Evolutionary conservation across 2,113 vertebrate species (phyloP).

Genomic region (Neofelis nebulosa): DNA sequence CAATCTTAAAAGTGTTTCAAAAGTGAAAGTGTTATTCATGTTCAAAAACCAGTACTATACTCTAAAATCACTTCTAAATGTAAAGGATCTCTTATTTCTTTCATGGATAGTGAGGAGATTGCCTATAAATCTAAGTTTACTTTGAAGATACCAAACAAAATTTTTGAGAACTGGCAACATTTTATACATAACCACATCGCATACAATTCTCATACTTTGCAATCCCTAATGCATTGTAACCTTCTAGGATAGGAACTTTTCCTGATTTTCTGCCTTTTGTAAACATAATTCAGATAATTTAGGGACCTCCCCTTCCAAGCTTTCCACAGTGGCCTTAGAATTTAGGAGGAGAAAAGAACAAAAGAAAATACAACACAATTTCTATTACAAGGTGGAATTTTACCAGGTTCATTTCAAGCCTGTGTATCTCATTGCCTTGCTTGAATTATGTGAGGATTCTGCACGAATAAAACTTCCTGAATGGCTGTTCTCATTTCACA

Average conservation of each 20-base stretch:
- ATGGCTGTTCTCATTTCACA: neutral
- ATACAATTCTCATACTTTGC: neutral
- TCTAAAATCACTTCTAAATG: slow-evolving; percentile 9
- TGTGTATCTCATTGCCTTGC: neutral
- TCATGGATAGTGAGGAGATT: neutral
- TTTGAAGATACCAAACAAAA: neutral
- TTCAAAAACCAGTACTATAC: neutral
- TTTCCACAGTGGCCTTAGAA: neutral
- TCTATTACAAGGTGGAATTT: neutral
- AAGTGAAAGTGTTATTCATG: neutral
- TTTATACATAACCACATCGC: neutral
- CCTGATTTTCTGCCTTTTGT: neutral
- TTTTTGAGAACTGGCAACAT: neutral
- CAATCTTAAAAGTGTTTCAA: neutral
- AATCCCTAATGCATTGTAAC: neutral
- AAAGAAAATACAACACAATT: neutral
- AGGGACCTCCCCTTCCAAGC: neutral
- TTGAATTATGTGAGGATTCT: neutral
- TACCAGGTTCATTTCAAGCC: neutral
- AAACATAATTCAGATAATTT: slow-evolving; percentile 19
- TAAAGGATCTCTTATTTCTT: neutral
- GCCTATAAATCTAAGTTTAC: neutral
- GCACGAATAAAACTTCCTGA: neutral
- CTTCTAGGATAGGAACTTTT: neutral
- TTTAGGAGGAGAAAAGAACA: neutral